A percentile compares a stretch with the other conserved stretches of the same genome.
Evolutionary conservation across 2,888 invertebrate genomes (phyloP).

Genomic region (Machimus rusticus): DNA sequence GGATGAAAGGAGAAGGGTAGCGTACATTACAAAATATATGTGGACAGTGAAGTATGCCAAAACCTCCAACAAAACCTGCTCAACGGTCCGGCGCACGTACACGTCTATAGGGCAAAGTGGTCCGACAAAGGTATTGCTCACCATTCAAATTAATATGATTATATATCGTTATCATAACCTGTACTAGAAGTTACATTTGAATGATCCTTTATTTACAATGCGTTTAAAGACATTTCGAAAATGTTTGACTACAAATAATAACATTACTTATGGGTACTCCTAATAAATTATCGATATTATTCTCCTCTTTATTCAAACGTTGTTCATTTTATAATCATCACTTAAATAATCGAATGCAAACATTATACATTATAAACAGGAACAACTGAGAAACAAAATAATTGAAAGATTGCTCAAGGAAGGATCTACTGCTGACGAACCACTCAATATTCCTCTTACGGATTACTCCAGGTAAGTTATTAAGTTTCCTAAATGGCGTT

Average conservation of each 20-base stretch:
- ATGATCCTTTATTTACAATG: background rate
- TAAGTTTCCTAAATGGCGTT: background rate
- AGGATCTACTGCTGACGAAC: conserved; percentile 89
- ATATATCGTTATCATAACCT: too few relatives aligned
- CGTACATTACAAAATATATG: too few relatives aligned
- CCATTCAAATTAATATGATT: too few relatives aligned
- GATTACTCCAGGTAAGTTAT: conserved; percentile 82
- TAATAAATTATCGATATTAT: background rate
- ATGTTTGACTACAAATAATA: too few relatives aligned
- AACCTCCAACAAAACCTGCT: too few relatives aligned
- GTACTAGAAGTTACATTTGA: too few relatives aligned
- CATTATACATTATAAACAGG: conserved; percentile 63
- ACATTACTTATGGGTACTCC: background rate
- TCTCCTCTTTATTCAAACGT: background rate
- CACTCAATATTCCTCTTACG: conserved; percentile 83
- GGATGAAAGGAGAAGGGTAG: too few relatives aligned
- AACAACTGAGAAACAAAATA: conserved; percentile 80
- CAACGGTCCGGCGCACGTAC: too few relatives aligned
- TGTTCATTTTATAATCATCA: background rate
- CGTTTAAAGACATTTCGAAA: too few relatives aligned
- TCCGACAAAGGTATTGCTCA: too few relatives aligned
- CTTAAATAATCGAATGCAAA: background rate
- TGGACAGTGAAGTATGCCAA: too few relatives aligned
- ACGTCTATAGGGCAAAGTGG: too few relatives aligned
- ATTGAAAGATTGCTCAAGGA: conserved; percentile 79